Evolutionary conservation across 1,140 invertebrate genomes (phyloP).

Genomic region (Drosophila seguyi): DNA sequence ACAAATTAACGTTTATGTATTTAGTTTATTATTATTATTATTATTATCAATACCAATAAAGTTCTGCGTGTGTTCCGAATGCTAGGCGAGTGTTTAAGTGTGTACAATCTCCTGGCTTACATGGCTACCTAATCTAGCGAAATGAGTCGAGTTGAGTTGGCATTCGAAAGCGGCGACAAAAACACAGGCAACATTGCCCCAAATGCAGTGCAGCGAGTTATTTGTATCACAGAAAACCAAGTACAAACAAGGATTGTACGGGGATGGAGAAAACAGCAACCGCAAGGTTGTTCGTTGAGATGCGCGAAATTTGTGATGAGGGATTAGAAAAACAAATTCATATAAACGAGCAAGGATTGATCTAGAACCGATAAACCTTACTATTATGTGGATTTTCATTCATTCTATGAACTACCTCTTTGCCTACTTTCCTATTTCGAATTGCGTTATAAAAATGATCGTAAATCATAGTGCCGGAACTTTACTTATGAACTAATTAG

Average conservation of each 20-base stretch:
- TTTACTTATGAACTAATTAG: slow-evolving; percentile 35
- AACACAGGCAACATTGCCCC: slow-evolving; percentile 50
- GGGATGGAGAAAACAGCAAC: slow-evolving; percentile 16
- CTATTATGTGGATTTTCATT: background rate
- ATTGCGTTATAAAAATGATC: background rate
- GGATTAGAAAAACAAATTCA: background rate
- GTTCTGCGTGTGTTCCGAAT: slow-evolving; percentile 45
- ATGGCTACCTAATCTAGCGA: slow-evolving; percentile 34
- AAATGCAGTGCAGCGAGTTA: slow-evolving; percentile 58
- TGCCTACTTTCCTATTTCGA: background rate
- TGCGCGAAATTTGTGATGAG: slow-evolving; percentile 13
- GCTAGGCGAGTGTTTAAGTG: slow-evolving; percentile 26
- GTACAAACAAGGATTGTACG: slow-evolving; percentile 54
- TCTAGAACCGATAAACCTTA: background rate
- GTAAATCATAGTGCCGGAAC: slow-evolving; percentile 4
- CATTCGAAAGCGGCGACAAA: slow-evolving; percentile 52
- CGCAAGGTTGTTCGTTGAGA: background rate
- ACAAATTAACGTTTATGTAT: slow-evolving; percentile 56
- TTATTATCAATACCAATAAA: slow-evolving; percentile 66
- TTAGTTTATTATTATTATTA: slow-evolving; percentile 61
- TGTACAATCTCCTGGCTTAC: slow-evolving; percentile 33
- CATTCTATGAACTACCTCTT: slow-evolving; percentile 9
- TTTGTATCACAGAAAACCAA: slow-evolving; percentile 77
- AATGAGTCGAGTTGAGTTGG: slow-evolving; percentile 19
- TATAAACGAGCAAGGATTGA: slow-evolving; percentile 1